These are phyloP conservation scores for Aythya baeri DNA, from an alignment of 2,113 vertebrate species.

Conservation along the genomic window DNA sequence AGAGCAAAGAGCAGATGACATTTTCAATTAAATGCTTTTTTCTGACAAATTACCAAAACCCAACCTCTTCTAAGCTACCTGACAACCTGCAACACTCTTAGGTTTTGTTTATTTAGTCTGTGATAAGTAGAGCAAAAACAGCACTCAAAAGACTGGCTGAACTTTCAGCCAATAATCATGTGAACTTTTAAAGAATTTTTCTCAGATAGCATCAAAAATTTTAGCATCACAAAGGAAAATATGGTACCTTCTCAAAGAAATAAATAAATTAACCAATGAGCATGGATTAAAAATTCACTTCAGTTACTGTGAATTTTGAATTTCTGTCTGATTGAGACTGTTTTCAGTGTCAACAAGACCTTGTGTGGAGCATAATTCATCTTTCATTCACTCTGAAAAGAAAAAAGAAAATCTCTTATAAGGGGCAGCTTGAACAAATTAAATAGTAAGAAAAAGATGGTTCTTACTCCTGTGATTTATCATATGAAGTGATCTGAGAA, in stretches of 20 bases:
- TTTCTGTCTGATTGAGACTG: background rate
- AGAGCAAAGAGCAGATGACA: background rate
- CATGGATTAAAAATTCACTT: background rate
- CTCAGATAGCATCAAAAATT: background rate
- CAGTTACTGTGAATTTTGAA: background rate
- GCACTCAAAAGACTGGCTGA: background rate
- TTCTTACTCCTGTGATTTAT: background rate
- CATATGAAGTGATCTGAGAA: background rate
- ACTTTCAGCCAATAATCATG: background rate
- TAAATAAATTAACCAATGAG: background rate
- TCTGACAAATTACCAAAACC: background rate
- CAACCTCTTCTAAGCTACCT: background rate
- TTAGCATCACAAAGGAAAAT: background rate
- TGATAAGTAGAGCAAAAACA: background rate
- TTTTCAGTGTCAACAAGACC: background rate
- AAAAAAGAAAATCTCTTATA: background rate
- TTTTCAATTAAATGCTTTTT: background rate
- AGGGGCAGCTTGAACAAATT: background rate
- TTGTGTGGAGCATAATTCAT: background rate
- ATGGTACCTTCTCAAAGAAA: background rate
- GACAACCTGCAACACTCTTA: background rate
- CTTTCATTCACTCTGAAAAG: background rate
- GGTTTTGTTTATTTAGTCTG: background rate
- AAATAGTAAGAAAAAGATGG: background rate
- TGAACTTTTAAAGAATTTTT: background rate